Conservation (phyloP, 2,888 invertebrate genomes). For the Drosophila picticornis region DNA sequence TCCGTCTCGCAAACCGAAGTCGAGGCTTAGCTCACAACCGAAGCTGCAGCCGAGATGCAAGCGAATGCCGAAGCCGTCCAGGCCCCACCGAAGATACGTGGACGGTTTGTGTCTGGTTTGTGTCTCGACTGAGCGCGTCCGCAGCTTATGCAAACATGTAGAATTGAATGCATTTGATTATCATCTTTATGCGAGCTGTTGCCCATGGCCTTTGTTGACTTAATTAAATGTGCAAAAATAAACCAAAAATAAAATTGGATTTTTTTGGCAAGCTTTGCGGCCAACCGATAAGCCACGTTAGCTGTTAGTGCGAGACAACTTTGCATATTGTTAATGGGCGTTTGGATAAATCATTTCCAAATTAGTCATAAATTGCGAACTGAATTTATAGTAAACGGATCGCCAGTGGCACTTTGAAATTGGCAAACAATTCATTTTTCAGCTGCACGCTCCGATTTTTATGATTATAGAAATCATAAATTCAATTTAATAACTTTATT, state of each 20-base stretch:
- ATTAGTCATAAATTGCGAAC: slow-evolving; percentile 71
- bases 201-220: slow-evolving; percentile 56
- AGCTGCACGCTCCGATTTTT: slow-evolving; percentile 37
- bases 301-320: slow-evolving; percentile 4
- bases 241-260: not conserved
- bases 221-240: slow-evolving; percentile 54
- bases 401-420: slow-evolving; percentile 67
- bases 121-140: slow-evolving; percentile 48
- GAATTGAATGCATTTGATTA: slow-evolving; percentile 49
- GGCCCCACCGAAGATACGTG: slow-evolving; percentile 36
- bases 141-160: slow-evolving; percentile 13
- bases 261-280: slow-evolving; percentile 16
- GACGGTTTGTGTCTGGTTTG: slow-evolving; percentile 55
- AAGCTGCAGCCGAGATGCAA: slow-evolving; percentile 30
- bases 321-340: slow-evolving; percentile 62
- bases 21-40: slow-evolving; percentile 22
- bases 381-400: slow-evolving; percentile 35
- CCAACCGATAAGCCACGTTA: slow-evolving; percentile 34
- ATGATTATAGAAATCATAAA: slow-evolving; percentile 64
- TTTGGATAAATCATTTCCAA: slow-evolving; percentile 75
- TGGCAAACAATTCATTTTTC: slow-evolving; percentile 65
- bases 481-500: slow-evolving; percentile 74
- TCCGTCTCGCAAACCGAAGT: slow-evolving; percentile 39
- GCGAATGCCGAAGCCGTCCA: slow-evolving; percentile 41
- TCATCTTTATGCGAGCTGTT: slow-evolving; percentile 45